Evolutionary conservation across 2,888 invertebrate genomes (phyloP).

Genomic region (Cantharis lateralis): DNA sequence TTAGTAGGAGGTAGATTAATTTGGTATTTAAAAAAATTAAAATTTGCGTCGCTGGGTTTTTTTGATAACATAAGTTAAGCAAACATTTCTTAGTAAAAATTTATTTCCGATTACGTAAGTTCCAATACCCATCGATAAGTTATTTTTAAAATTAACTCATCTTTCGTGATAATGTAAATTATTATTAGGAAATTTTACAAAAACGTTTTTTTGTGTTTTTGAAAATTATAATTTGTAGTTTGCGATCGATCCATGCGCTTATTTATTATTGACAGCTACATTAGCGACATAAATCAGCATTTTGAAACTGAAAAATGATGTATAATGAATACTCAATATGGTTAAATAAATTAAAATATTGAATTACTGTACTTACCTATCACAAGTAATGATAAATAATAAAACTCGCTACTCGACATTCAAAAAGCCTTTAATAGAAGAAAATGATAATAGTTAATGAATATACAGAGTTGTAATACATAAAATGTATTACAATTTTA

Average conservation of each 20-base stretch:
- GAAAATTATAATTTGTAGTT: neutral
- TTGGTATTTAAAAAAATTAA: neutral
- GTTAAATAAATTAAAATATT: conserved; percentile 16
- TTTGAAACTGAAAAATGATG: neutral
- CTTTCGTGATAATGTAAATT: neutral
- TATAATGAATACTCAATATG: neutral
- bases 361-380: conserved; percentile 9
- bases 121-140: neutral
- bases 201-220: too few relatives aligned
- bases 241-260: neutral
- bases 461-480: neutral
- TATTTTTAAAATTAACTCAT: neutral
- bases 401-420: neutral
- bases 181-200: too few relatives aligned
- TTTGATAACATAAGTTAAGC: neutral
- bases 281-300: neutral
- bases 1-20: neutral
- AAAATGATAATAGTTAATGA: neutral
- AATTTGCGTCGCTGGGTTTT: neutral
- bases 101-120: conserved; percentile 1
- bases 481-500: neutral
- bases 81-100: neutral
- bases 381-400: neutral
- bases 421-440: neutral
- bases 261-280: neutral